phyloP scores from a whole-genome alignment of 2,888 invertebrate species.

The Nebria salina region DNA sequence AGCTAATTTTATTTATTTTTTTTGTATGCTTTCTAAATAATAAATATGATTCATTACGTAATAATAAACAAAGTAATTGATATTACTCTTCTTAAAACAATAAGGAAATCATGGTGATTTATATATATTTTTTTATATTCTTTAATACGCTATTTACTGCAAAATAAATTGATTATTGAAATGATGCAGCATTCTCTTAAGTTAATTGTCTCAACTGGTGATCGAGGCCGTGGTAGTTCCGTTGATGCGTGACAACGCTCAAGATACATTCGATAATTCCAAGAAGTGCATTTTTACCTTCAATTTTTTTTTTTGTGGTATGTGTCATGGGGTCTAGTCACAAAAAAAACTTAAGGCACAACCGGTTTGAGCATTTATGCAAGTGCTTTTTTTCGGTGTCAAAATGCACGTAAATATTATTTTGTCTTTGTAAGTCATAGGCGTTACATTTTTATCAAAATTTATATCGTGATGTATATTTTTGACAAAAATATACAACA shows the following conservation, averaged over 20 bases:
- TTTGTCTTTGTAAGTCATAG: background rate
- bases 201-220: conserved; percentile 22
- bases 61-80: no score
- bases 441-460: background rate
- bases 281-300: background rate
- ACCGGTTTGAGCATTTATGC: conserved; percentile 30
- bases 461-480: background rate
- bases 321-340: conserved; percentile 21
- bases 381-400: background rate
- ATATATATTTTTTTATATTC: background rate
- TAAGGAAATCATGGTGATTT: no score
- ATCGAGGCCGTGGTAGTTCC: conserved; percentile 32
- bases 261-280: conserved; percentile 13
- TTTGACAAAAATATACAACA: no score
- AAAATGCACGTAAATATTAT: background rate
- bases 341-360: conserved; percentile 12
- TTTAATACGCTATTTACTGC: background rate
- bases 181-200: background rate
- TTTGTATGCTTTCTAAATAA: no score
- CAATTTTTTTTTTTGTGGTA: conserved; percentile 8
- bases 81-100: no score
- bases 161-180: background rate
- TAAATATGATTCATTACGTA: no score
- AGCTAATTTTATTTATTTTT: no score
- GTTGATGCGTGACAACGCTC: conserved; percentile 36